Conservation (phyloP, 2,113 vertebrate species). For the Cavia aperea region DNA sequence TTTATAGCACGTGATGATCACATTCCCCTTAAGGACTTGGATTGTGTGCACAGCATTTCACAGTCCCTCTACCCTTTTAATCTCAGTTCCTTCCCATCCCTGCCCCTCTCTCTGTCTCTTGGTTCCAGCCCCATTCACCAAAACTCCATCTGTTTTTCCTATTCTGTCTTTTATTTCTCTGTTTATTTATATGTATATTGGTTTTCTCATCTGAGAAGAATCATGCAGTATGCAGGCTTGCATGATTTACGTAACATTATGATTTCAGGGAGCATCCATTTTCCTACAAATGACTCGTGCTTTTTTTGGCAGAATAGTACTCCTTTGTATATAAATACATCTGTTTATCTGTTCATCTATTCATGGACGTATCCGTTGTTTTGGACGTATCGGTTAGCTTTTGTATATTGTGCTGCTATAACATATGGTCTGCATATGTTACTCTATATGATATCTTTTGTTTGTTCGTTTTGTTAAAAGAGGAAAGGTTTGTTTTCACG, state of each 20-base stretch:
- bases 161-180: neutral
- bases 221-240: too few relatives aligned
- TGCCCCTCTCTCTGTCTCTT: neutral
- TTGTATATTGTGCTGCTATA: neutral
- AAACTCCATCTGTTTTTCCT: neutral
- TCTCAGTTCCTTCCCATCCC: neutral
- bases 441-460: neutral
- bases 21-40: neutral
- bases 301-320: neutral
- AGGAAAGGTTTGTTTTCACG: too few relatives aligned
- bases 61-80: neutral
- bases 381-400: neutral
- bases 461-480: too few relatives aligned
- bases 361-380: neutral
- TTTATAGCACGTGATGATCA: too few relatives aligned
- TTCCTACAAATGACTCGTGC: too few relatives aligned
- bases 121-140: neutral
- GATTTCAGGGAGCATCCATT: too few relatives aligned
- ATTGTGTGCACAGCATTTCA: neutral
- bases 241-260: too few relatives aligned
- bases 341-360: neutral
- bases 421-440: neutral
- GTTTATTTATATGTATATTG: neutral
- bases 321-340: neutral
- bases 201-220: too few relatives aligned